Percentiles rank a stretch among this genome's conserved stretches.
Conservation (phyloP, 2,888 invertebrate species). For the Stenchaetothrips biformis region DNA sequence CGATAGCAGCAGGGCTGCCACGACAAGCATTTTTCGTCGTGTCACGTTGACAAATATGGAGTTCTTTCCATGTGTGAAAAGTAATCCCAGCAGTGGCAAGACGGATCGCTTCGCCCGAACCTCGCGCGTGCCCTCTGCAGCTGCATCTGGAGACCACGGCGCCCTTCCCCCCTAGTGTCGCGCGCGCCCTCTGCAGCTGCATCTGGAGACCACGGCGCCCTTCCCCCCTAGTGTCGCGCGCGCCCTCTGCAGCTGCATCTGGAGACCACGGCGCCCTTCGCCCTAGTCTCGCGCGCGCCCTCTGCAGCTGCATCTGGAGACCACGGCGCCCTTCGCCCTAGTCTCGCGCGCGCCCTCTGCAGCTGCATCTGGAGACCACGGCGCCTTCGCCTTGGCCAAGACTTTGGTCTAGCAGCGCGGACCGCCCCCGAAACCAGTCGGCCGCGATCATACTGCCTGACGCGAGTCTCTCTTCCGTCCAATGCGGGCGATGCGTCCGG, state of each 20-base stretch:
- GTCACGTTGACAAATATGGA: slow-evolving; percentile 21
- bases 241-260: background rate
- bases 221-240: background rate
- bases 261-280: background rate
- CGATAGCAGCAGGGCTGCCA: background rate
- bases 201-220: background rate
- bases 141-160: background rate
- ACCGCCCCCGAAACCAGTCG: too few relatives aligned
- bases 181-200: background rate
- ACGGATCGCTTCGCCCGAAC: background rate
- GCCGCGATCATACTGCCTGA: too few relatives aligned
- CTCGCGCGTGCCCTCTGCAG: background rate
- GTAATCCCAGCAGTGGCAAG: slow-evolving; percentile 20
- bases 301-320: background rate
- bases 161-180: background rate
- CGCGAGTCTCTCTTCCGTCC: too few relatives aligned
- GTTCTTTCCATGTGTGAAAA: slow-evolving; percentile 23
- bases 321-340: background rate
- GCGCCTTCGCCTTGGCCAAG: too few relatives aligned
- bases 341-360: background rate
- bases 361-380: background rate
- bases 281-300: background rate
- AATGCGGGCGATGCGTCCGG: too few relatives aligned
- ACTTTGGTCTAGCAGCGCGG: too few relatives aligned
- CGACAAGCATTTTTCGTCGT: background rate